Conservation (phyloP, 2,888 invertebrate genomes). For the Therioaphis trifolii region DNA sequence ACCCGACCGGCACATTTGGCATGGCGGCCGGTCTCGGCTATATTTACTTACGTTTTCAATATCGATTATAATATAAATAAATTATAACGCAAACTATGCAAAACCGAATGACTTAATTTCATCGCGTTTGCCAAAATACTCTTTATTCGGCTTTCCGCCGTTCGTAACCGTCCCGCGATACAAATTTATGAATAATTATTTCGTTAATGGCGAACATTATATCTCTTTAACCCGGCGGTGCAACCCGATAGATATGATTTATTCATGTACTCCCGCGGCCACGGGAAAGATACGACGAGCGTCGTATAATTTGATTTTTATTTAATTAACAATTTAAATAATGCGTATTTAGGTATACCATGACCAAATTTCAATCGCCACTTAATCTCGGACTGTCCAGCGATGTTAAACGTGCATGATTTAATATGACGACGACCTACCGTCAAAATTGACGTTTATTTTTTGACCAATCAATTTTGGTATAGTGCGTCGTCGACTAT, state of each 20-base stretch:
- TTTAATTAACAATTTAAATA: not conserved
- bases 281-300: not conserved
- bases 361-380: not conserved
- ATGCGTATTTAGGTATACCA: not conserved
- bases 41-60: not conserved
- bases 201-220: not conserved
- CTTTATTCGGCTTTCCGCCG: not conserved
- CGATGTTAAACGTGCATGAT: not conserved
- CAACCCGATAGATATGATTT: not conserved
- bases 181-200: constrained; percentile 22
- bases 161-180: not conserved
- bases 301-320: not conserved
- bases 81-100: not conserved
- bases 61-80: not conserved
- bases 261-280: not conserved
- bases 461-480: not conserved
- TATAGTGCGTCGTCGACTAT: no score
- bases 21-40: no score
- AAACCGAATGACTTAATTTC: not conserved
- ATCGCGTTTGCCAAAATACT: not conserved
- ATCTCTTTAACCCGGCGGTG: not conserved
- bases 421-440: not conserved
- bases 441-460: not conserved
- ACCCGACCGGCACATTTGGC: no score
- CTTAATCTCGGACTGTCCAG: not conserved